Percentiles rank a stretch among this genome's conserved stretches.
Conservation (phyloP, 1,140 invertebrate genomes). For the Drosophila novamexicana region DNA sequence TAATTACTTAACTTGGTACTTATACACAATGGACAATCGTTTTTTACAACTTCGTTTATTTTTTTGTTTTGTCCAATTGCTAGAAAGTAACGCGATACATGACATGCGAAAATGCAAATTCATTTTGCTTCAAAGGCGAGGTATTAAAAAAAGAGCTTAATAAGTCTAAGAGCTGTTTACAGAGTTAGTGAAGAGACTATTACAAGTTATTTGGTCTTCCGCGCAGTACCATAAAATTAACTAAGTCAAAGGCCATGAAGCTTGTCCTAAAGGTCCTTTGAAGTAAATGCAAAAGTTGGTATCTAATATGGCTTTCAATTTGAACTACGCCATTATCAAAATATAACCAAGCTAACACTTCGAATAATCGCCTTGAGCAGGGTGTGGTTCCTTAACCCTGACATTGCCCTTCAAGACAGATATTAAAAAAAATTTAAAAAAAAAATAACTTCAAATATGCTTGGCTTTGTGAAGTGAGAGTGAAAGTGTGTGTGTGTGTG, state of each 20-base stretch:
- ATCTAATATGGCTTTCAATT: background rate
- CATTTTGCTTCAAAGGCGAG: background rate
- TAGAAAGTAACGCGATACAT: conserved; percentile 8
- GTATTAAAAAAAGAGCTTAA: background rate
- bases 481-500: conserved; percentile 19
- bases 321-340: conserved; percentile 1
- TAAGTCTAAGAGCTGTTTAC: background rate
- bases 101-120: conserved; percentile 9
- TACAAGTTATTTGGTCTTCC: background rate
- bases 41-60: background rate
- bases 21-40: background rate
- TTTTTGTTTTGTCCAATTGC: conserved; percentile 1
- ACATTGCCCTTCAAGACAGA: conserved; percentile 11
- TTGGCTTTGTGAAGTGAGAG: conserved; percentile 9
- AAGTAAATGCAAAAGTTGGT: too few relatives aligned
- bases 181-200: background rate
- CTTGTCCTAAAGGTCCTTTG: background rate
- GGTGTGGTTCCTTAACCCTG: conserved; percentile 13
- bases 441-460: conserved; percentile 10
- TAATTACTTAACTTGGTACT: conserved; percentile 7
- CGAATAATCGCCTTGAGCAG: conserved; percentile 8
- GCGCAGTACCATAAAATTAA: background rate
- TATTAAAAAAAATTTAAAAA: background rate
- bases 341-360: background rate
- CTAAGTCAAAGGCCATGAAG: background rate